A percentile compares a stretch with the other conserved stretches of the same genome.
Conservation (phyloP, 2,797 vertebrate species). For the Gymnodraco acuticeps region DNA sequence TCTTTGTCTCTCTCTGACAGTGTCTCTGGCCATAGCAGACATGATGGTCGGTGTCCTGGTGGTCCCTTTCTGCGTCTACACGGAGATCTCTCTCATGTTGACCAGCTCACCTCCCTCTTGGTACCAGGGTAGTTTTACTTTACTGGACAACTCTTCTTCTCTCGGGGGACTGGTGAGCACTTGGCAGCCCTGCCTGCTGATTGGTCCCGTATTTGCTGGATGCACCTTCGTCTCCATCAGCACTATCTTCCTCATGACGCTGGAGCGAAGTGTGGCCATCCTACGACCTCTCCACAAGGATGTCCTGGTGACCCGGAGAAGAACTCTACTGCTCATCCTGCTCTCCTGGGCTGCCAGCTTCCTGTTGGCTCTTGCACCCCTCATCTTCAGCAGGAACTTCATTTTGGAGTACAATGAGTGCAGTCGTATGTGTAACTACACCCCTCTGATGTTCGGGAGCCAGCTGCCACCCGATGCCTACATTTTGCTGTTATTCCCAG, state of each 20-base stretch:
- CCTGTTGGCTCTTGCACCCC: slow-evolving; percentile 82
- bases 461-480: slow-evolving; percentile 74
- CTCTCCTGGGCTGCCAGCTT: slow-evolving; percentile 87
- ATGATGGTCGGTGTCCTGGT: slow-evolving; percentile 88
- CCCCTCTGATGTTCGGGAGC: slow-evolving; percentile 68
- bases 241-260: slow-evolving; percentile 89
- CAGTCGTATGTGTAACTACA: slow-evolving; percentile 90
- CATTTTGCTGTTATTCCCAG: slow-evolving; percentile 87
- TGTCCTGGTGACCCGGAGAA: slow-evolving; percentile 82
- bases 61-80: slow-evolving; percentile 89
- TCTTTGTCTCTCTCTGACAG: slow-evolving; percentile 67
- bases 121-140: slow-evolving; percentile 75
- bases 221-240: slow-evolving; percentile 91
- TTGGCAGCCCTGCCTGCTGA: slow-evolving; percentile 87
- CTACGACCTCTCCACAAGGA: slow-evolving; percentile 88
- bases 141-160: slow-evolving; percentile 27
- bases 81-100: slow-evolving; percentile 86
- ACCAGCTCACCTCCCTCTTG: slow-evolving; percentile 78
- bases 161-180: slow-evolving; percentile 50
- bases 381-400: slow-evolving; percentile 83
- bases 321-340: slow-evolving; percentile 83
- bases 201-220: slow-evolving; percentile 87
- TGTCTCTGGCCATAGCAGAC: slow-evolving; percentile 88
- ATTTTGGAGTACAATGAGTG: slow-evolving; percentile 88
- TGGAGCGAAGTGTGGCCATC: slow-evolving; percentile 88